A percentile compares a stretch with the other conserved stretches of the same genome.
Evolutionary conservation across 2,888 invertebrate species (phyloP).

Genomic region (Cerastis rubricosa): DNA sequence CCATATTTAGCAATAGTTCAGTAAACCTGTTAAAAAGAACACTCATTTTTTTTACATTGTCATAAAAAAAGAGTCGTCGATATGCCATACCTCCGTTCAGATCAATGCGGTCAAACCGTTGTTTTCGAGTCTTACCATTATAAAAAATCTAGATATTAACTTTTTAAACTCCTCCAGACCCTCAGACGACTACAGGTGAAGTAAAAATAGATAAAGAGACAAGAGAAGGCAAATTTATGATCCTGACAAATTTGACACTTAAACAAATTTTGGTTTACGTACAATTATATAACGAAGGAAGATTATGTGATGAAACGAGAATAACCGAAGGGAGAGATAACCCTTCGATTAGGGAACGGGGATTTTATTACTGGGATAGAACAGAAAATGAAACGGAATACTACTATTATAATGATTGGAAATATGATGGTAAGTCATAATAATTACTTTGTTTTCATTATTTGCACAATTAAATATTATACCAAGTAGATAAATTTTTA

Average conservation of each 20-base stretch:
- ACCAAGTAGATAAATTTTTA: no score
- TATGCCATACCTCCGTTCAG: no score
- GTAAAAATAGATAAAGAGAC: not conserved
- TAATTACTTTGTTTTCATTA: no score
- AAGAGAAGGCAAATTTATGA: not conserved
- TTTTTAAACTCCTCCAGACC: not conserved
- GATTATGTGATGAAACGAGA: rapidly evolving
- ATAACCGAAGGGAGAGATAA: slow-evolving; percentile 5
- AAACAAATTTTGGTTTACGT: rapidly evolving
- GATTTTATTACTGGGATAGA: not conserved
- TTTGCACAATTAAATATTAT: no score
- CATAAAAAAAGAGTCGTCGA: no score
- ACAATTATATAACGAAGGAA: not conserved
- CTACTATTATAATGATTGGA: rapidly evolving
- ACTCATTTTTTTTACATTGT: not conserved
- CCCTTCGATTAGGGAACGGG: no score
- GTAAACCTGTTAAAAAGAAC: not conserved
- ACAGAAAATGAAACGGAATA: rapidly evolving
- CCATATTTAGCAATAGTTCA: not conserved
- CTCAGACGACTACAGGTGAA: rapidly evolving
- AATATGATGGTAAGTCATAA: not conserved
- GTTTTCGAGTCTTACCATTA: not conserved
- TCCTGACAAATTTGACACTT: rapidly evolving
- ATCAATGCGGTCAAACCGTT: no score
- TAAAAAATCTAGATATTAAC: not conserved